phyloP scores from a whole-genome alignment of 1,140 invertebrate species.

The Trichonephila inaurata region DNA sequence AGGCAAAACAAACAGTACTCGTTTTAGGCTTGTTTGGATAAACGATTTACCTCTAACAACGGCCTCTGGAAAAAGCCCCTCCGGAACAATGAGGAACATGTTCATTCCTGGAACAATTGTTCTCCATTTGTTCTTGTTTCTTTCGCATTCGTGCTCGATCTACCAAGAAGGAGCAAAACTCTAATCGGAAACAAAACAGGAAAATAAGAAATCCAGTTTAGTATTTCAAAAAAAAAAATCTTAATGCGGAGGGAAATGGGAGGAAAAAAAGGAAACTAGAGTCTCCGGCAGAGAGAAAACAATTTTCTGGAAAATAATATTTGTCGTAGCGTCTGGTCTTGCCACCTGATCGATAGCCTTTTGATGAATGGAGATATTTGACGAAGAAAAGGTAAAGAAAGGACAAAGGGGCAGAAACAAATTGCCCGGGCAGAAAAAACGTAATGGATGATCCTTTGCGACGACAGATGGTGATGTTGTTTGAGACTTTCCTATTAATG shows the following conservation, averaged over 20 bases:
- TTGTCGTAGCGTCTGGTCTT: constrained; percentile 58
- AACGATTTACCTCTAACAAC: neutral
- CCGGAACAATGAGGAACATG: neutral
- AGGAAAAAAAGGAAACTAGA: neutral
- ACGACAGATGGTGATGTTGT: constrained; percentile 75
- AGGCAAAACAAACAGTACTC: neutral
- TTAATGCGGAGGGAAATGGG: constrained; percentile 13
- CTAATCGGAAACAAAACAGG: neutral
- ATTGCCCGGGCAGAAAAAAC: constrained; percentile 67
- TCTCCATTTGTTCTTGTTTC: neutral
- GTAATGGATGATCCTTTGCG: constrained; percentile 70
- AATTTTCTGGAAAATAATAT: constrained; percentile 72
- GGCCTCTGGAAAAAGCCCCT: no score
- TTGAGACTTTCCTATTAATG: constrained; percentile 76
- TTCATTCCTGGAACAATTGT: constrained; percentile 6
- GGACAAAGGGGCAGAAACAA: constrained; percentile 75
- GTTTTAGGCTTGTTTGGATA: neutral
- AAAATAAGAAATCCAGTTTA: neutral
- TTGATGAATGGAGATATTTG: constrained; percentile 76
- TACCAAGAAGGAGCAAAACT: neutral
- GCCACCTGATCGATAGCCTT: constrained; percentile 73
- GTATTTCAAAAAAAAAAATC: neutral
- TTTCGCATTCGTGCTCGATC: neutral
- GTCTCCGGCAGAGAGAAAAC: constrained; percentile 38
- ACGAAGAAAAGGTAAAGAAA: constrained; percentile 72